Evolutionary conservation across 2,888 invertebrate species (phyloP), one percentile per base, ranked within the genome.

Genomic region (Salticus scenicus): DNA sequence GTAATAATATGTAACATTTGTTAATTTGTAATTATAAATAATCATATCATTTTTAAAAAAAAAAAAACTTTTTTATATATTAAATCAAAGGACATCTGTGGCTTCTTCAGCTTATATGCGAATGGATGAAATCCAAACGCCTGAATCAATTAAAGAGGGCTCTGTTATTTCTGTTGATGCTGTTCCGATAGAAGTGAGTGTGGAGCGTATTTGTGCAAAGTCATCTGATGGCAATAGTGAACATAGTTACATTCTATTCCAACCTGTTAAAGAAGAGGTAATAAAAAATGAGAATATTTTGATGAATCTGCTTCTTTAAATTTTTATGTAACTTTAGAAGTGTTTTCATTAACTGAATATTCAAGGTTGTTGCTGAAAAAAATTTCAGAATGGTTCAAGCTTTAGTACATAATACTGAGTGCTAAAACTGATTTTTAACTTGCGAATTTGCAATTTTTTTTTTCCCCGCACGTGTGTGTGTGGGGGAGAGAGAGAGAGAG

Each of bases 251-350:
- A 79, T 85, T 64, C 20, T 85, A n/a, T 85, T 85, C 37, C 57
- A 71, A 47, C 64, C 85, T 37, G 63, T 85, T 12, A 85, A 85
- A 66, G 85, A 85, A 75, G 85, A 85, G 66, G 85, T 85, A 71
- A 66, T 5, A 24, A 24, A 4, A 63, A 12, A 2, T 27, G 1
- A 24, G 24, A 4, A 27, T 24, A 1, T 63, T 63, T 27, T n/a
- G 5, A 5, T 51, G 14, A 1, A 17, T 47, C 1, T n/a, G 14
- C n/a, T 51, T 51, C 24, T 20, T 51, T 4, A 51, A 51, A 20
- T 12, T 20, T 4, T 17, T 51, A 4, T 12, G n/a, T 51, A 1
- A 20, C 12, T 51, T 51, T 51, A 4, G n/a, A n/a, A n/a, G n/a
- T n/a, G n/a, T n/a, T n/a, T n/a, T n/a, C n/a, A n/a, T n/a, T n/a